Evolutionary conservation across 1,140 invertebrate species (phyloP), one percentile per base, ranked within the genome.

Genomic region (Glossosoma conforme): DNA sequence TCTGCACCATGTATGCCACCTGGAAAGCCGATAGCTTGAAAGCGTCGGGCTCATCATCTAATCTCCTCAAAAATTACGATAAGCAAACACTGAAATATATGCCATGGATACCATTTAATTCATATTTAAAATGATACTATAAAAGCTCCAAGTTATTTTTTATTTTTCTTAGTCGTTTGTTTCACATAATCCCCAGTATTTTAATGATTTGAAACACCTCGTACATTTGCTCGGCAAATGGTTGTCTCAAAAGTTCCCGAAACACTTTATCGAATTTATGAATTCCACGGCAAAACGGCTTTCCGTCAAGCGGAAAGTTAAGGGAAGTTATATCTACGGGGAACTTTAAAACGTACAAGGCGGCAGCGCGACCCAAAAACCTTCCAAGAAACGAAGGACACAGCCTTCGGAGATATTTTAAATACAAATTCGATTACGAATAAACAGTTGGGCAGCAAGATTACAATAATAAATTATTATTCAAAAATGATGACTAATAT

Each of bases 391-490:
- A 11, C 36, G 36, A 19, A 14, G 36, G n/a, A 38, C n/a, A 38
- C 15, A 10, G 9, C 36, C 20, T 13, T 11, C 32, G 30, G 20
- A 45, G 49, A 47, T 47, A 50, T 57, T 57, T 57, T 57, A 57
- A 50, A 57, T 57, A 57, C 55, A 57, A 57, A 57, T 57, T 57
- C 55, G 55, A 57, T 57, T 57, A 57, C 28, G 49, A 44, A 56
- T 48, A 57, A 57, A 53, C 51, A 53, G 48, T 19, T 51, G 55
- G 45, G 36, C 36, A 30, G 35, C 55, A 45, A 44, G 37, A 52
- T 46, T 45, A 50, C 47, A 56, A 51, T 52, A 46, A 33, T 36
- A 43, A 56, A 53, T 53, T 52, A 57, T 50, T 52, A 57, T 57
- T 57, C 55, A 24, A 46, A 49, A 57, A 57, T 38, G 55, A 52